Evolutionary conservation across 2,888 invertebrate species (phyloP).

Genomic region (Tetranychus piercei): DNA sequence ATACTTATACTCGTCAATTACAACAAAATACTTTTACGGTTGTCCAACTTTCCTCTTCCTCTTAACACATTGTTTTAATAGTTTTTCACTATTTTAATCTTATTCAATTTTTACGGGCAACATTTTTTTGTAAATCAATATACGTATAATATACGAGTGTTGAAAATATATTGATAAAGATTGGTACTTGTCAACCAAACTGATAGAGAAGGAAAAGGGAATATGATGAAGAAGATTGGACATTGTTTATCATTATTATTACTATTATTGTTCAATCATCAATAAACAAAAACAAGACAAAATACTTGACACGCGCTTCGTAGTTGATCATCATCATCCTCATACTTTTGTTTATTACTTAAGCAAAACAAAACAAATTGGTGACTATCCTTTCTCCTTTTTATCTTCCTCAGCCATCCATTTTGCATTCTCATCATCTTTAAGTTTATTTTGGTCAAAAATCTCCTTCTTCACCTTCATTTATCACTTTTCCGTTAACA

Average conservation of each 20-base stretch:
- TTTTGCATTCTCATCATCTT: background rate
- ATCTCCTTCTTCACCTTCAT: background rate
- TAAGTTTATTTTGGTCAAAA: background rate
- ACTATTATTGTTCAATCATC: background rate
- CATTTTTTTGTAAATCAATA: too few relatives aligned
- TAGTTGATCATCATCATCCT: background rate
- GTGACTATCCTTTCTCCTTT: background rate
- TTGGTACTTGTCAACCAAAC: background rate
- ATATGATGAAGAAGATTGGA: background rate
- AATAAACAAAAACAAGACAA: background rate
- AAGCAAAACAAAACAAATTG: background rate
- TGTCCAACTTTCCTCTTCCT: background rate
- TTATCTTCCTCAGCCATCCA: background rate
- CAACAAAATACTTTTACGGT: too few relatives aligned
- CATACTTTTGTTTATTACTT: too few relatives aligned
- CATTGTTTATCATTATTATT: background rate
- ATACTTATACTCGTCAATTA: background rate
- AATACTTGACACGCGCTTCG: background rate
- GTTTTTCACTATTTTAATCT: background rate
- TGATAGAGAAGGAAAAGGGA: too few relatives aligned
- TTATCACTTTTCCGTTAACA: too few relatives aligned
- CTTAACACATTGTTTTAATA: background rate
- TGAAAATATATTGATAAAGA: background rate
- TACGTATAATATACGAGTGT: too few relatives aligned
- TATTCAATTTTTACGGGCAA: background rate